Evolutionary conservation across 2,888 invertebrate species (phyloP).

Genomic region (Ischnura elegans): DNA sequence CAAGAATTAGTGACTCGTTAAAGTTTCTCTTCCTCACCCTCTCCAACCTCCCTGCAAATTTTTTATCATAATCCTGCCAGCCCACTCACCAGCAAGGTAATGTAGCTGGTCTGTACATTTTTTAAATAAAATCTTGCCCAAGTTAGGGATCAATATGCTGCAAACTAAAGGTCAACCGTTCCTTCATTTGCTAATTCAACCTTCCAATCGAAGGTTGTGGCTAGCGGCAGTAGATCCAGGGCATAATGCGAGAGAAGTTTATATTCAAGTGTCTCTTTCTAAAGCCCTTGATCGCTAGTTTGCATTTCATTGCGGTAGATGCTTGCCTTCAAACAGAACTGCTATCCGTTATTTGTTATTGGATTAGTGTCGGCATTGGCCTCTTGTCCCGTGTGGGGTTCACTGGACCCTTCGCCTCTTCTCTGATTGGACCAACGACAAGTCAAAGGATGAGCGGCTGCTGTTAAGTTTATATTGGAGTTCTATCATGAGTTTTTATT

Average conservation of each 20-base stretch:
- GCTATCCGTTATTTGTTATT: background rate
- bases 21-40: too few species aligned
- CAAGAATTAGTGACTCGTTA: too few species aligned
- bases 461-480: background rate
- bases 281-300: background rate
- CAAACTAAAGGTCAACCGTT: background rate
- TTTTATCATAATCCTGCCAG: too few species aligned
- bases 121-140: background rate
- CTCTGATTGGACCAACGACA: background rate
- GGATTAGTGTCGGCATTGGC: background rate
- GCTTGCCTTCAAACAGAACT: background rate
- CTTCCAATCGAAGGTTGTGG: background rate
- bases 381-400: background rate
- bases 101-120: too few species aligned
- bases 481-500: too few species aligned
- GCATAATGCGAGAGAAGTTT: background rate
- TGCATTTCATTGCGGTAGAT: background rate
- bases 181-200: background rate
- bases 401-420: background rate
- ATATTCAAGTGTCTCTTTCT: background rate
- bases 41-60: too few species aligned
- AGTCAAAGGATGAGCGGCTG: background rate
- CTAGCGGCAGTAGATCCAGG: background rate
- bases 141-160: background rate
- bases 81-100: too few species aligned